A percentile compares a stretch with the other conserved stretches of the same genome.
Conservation (phyloP, 2,113 vertebrate species). For the Ranitomeya imitator region DNA sequence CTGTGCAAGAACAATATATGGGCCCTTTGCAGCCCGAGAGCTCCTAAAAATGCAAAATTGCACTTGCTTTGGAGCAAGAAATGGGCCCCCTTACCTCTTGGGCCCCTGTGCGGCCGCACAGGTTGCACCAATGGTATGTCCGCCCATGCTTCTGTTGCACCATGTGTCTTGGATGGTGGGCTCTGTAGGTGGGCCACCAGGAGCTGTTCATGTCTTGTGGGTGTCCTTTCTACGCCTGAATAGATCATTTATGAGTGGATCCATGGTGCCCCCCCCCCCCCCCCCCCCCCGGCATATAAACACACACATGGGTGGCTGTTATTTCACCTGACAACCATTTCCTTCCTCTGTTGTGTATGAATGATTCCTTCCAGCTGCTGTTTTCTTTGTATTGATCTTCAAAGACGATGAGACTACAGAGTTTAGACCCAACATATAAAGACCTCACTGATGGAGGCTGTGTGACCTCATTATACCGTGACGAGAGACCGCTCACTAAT, state of each 20-base stretch:
- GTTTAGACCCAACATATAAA: slow-evolving; percentile 38
- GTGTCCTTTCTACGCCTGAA: not conserved
- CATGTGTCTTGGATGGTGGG: not conserved
- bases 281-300: slow-evolving; percentile 65
- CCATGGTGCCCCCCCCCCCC: slow-evolving; percentile 63
- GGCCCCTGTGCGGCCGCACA: too few relatives aligned
- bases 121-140: too few relatives aligned
- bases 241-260: slow-evolving; percentile 23
- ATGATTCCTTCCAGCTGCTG: slow-evolving; percentile 66
- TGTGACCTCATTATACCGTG: not conserved
- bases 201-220: not conserved
- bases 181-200: not conserved
- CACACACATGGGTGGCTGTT: slow-evolving; percentile 65
- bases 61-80: too few relatives aligned
- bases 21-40: too few relatives aligned
- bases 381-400: slow-evolving; percentile 62
- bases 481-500: not conserved
- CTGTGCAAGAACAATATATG: too few relatives aligned
- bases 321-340: slow-evolving; percentile 72
- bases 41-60: too few relatives aligned
- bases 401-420: slow-evolving; percentile 66
- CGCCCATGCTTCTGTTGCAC: too few relatives aligned
- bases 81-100: too few relatives aligned
- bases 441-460: not conserved
- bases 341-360: slow-evolving; percentile 70